Percentiles rank a stretch among this genome's conserved stretches.
These are phyloP conservation scores for Xerus rutilus DNA, from an alignment of 2,797 vertebrate genomes.

Conservation along the genomic window DNA sequence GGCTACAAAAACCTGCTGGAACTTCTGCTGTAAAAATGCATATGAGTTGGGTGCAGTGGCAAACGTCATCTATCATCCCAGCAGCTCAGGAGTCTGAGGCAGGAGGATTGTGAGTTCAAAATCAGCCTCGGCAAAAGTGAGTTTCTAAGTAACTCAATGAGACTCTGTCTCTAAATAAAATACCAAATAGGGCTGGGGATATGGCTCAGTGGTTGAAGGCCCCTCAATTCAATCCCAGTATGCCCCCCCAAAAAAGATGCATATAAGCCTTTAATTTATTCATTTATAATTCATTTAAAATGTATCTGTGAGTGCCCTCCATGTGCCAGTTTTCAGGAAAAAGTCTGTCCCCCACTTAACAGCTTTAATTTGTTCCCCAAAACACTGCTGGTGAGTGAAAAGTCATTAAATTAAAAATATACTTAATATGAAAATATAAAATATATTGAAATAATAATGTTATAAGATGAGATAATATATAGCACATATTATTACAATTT, in stretches of 20 bases:
- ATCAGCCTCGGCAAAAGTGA: no score
- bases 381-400: constrained; percentile 4
- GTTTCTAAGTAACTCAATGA: no score
- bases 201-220: no score
- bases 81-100: no score
- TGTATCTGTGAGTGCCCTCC: background rate
- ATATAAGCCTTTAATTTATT: background rate
- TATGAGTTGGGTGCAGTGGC: no score
- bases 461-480: no score
- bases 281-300: background rate
- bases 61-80: no score
- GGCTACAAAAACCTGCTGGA: background rate
- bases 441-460: background rate
- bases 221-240: no score
- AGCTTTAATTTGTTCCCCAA: constrained; percentile 15
- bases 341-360: background rate
- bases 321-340: background rate
- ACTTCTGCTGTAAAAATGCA: background rate
- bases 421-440: background rate
- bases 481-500: no score
- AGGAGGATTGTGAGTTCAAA: no score
- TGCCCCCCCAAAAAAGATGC: background rate
- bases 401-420: constrained; percentile 41
- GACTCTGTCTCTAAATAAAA: no score
- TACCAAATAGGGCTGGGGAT: no score